These are phyloP conservation scores for Anas platyrhynchos DNA, from an alignment of 2,113 vertebrate genomes.

Conservation along the genomic window DNA sequence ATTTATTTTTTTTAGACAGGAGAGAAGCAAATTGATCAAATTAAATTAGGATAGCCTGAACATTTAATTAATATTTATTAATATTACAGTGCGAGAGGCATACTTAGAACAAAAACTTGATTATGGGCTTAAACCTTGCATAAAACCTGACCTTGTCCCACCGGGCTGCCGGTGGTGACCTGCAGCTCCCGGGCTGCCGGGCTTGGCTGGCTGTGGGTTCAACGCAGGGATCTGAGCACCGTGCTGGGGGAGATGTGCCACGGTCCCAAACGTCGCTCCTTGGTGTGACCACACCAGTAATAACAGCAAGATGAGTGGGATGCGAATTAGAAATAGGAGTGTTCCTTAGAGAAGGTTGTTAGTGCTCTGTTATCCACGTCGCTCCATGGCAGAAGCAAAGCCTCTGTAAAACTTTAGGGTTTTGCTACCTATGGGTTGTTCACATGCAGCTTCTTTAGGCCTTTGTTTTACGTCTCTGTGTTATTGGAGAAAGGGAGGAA, in stretches of 20 bases:
- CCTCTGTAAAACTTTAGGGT: not conserved
- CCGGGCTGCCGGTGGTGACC: not conserved
- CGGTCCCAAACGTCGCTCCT: not conserved
- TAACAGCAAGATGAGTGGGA: not conserved
- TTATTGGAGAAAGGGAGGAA: accelerated
- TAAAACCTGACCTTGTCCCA: conserved; percentile 52
- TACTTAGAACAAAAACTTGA: conserved; percentile 30
- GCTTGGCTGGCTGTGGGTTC: not conserved
- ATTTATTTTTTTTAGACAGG: not conserved
- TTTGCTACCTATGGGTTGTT: accelerated
- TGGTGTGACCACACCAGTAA: not conserved
- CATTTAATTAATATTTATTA: conserved; percentile 71
- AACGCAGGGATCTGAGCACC: not conserved
- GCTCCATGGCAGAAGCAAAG: not conserved
- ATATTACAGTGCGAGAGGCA: conserved; percentile 55
- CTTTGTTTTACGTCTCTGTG: not conserved
- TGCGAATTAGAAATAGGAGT: accelerated
- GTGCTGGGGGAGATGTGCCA: not conserved
- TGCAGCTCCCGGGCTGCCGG: not conserved
- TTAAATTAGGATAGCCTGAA: conserved; percentile 24
- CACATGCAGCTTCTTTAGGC: not conserved
- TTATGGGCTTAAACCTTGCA: conserved; percentile 58
- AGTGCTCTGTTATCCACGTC: not conserved
- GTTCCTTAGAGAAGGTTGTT: accelerated
- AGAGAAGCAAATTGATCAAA: conserved; percentile 34